Base-by-base conservation (phyloP, 2,113 vertebrate genomes). In the Dipodomys merriami region DNA sequence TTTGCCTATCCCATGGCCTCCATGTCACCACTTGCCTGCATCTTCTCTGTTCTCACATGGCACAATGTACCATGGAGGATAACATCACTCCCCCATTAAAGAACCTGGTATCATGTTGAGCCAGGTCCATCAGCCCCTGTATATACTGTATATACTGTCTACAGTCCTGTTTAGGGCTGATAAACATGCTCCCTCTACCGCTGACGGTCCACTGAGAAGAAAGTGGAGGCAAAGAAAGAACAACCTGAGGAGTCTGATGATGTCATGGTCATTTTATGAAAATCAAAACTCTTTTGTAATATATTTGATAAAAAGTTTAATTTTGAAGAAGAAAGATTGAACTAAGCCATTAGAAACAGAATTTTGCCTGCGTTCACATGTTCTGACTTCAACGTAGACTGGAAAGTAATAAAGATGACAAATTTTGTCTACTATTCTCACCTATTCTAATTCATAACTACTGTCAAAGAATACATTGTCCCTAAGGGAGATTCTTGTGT, bases 341-440 rank as follows among this genome's bases (percentile, higher is more conserved):
- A 81, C 30, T 27, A 84, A 80, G 25, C 29, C 60, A 67, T 71
- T 80, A 67, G 12, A 92, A 84, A 76, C 16, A 44, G 39, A 49
- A 72, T 64, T 78, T 73, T 91, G 30, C 69, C n/a, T 82, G 46
- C 62, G 27, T 78, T 27, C 22, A 8, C 25, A n/a, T 73, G 67
- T 86, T 86, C 30, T 53, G 65, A 91, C 88, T 86, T 86, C 23
- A 65, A 3, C 69, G 3, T 57, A 88, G 15, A 84, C 30, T 62
- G 12, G 67, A 46, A 57, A 11, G 33, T 53, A 69, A 44, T 8
- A 93, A 79, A 83, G 25, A 80, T 12, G 23, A 60, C 65, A 77
- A 68, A 64, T 88, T 91, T 93, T 62, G 22, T 77, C 89, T 49
- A 64, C 15, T 57, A 71, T 69, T 83, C 60, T 89, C 7, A 62